Base-by-base conservation (phyloP, 2,113 vertebrate species). In the Alethe diademata region DNA sequence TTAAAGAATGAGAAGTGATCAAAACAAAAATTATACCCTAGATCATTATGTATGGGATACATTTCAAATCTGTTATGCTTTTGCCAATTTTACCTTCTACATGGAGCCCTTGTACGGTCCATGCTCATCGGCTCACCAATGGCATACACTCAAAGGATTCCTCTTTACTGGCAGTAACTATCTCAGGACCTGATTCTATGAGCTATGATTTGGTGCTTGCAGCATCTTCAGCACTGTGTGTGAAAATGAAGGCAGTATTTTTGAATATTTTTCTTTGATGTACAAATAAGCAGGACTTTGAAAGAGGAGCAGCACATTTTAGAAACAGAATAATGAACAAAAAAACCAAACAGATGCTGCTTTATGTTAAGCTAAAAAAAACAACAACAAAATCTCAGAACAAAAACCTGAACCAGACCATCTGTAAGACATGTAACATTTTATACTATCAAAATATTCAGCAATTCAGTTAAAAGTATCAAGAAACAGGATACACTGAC, bases 151-250 rank as follows among this genome's bases (percentile, higher is more conserved):
- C 98, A 99, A 99, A 99, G 99, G 98, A 99, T 98, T 99, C 99
- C 98, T 99, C 99, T 98, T 98, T 99, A 99, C 98, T 98, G 98
- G 98, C 98, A 99, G 98, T 98, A 99, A 99, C 99, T 99, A 99
- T 98, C 98, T 99, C 99, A 98, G 98, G 98, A 98, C 99, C 99
- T 99, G 99, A 99, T 98, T 98, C 98, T 99, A 99, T 98, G 98
- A 99, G 98, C 99, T 99, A 99, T 98, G 97, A 98, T 98, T 98
- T 98, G 98, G 98, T 98, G 98, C 98, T 99, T 98, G 99, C 99
- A 98, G 99, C 99, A 98, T 99, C 99, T 99, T 99, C 99, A 99
- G 99, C 99, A 99, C 99, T 99, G 99, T 99, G 99, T 99, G 99
- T 98, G 98, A 99, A 99, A 99, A 99, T 99, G 99, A 99, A 99